phyloP scores from a whole-genome alignment of 2,888 invertebrate genomes.

The Pristionchus entomophagus region DNA sequence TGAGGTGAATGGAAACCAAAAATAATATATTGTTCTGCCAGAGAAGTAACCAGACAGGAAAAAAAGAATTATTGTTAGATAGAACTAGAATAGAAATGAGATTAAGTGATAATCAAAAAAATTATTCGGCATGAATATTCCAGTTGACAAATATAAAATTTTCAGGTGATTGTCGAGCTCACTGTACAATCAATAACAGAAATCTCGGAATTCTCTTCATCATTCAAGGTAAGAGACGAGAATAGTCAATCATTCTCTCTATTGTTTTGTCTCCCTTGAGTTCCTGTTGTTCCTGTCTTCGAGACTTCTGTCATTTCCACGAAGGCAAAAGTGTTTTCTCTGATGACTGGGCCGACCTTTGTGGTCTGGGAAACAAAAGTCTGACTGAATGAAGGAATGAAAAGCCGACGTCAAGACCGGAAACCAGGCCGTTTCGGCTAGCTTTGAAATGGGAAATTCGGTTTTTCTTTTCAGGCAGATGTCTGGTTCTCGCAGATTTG shows the following conservation, averaged over 20 bases:
- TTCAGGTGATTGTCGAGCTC: constrained; percentile 72
- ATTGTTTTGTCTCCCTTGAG: neutral
- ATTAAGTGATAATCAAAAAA: neutral
- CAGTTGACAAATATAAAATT: neutral
- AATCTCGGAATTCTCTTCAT: constrained; percentile 73
- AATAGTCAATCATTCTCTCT: neutral
- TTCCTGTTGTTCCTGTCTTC: too few species aligned
- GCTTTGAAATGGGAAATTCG: neutral
- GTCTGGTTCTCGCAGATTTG: constrained; percentile 76
- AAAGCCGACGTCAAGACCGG: neutral
- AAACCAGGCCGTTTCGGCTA: neutral
- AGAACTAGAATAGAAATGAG: neutral
- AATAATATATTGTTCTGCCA: neutral
- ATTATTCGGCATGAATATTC: neutral
- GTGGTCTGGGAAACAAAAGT: neutral
- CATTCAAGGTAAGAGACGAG: constrained; percentile 63
- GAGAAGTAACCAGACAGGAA: too few species aligned
- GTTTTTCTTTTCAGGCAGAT: constrained; percentile 68
- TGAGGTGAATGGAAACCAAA: neutral
- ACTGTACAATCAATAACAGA: constrained; percentile 75
- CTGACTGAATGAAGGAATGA: too few species aligned
- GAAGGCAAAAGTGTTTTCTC: neutral
- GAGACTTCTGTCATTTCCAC: neutral
- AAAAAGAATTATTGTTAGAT: too few species aligned
- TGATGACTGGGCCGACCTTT: neutral